A percentile compares a stretch with the other conserved stretches of the same genome.
These are phyloP conservation scores for Saturnia japonica DNA, from an alignment of 2,888 invertebrate species.

Conservation along the genomic window DNA sequence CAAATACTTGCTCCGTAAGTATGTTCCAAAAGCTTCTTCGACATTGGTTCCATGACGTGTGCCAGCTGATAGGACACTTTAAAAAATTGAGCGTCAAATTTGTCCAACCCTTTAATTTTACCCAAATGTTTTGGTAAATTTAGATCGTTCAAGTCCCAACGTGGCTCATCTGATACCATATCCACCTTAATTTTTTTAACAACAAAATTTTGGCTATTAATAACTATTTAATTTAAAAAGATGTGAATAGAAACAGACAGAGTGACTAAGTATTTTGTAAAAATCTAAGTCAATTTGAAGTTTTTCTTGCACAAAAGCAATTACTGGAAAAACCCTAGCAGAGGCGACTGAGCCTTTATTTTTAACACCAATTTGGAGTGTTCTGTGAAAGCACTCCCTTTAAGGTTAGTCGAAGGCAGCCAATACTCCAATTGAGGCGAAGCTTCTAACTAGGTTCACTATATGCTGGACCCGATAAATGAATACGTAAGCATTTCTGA, in stretches of 20 bases:
- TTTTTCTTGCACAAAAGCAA: neutral
- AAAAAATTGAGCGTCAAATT: conserved; percentile 87
- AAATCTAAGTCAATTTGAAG: neutral
- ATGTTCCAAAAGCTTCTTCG: conserved; percentile 86
- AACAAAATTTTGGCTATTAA: no score
- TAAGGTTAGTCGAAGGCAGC: neutral
- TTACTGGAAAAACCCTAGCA: neutral
- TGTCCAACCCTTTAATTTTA: conserved; percentile 81
- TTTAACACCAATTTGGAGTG: neutral
- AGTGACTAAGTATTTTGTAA: neutral
- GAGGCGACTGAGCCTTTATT: neutral
- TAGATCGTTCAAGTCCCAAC: conserved; percentile 83
- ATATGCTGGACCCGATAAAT: neutral
- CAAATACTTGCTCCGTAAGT: conserved; percentile 87
- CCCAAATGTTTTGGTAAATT: conserved; percentile 86
- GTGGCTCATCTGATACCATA: conserved; percentile 87
- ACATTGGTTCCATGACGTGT: conserved; percentile 85
- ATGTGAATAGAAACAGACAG: neutral
- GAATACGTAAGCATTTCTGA: neutral
- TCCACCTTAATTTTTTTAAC: conserved; percentile 76
- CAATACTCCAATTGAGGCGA: no score
- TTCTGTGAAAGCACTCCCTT: neutral
- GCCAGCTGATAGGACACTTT: conserved; percentile 85
- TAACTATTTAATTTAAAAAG: neutral
- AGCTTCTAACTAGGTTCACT: neutral